Evolutionary conservation across 2,797 vertebrate species (phyloP).

Genomic region (Delichon dasypus): DNA sequence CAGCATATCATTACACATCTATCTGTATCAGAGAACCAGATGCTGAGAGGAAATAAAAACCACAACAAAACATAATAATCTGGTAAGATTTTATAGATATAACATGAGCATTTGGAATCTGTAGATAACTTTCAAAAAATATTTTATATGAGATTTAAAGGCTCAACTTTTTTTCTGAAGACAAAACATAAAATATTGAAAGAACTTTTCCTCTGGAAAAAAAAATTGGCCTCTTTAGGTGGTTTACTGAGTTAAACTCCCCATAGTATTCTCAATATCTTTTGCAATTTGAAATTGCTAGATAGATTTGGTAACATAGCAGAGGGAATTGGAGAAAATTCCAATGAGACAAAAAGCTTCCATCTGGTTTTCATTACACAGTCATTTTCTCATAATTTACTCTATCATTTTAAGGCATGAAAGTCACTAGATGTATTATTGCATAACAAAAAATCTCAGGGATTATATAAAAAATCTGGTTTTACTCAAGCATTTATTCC

Average conservation of each 20-base stretch:
- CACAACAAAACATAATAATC: neutral
- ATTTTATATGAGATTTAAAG: neutral
- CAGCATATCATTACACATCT: neutral
- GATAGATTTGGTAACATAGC: neutral
- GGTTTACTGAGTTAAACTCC: neutral
- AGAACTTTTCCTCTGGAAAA: neutral
- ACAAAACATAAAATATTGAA: neutral
- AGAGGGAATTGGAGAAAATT: conserved; percentile 4
- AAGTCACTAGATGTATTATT: neutral
- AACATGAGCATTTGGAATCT: neutral
- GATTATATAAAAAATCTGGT: neutral
- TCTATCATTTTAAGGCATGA: neutral
- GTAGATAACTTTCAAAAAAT: neutral
- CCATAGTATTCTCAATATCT: neutral
- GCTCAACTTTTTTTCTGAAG: neutral
- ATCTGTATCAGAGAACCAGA: neutral
- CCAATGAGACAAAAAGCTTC: conserved; percentile 3
- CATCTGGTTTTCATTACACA: conserved; percentile 27
- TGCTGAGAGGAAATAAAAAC: neutral
- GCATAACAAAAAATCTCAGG: neutral
- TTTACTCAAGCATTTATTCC: neutral
- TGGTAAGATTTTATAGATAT: neutral
- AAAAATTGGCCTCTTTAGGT: neutral
- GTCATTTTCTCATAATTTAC: conserved; percentile 12
- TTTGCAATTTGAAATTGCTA: neutral